Percentiles rank a stretch among this genome's conserved stretches.
Evolutionary conservation across 2,888 invertebrate species (phyloP).

Genomic region (Habrosyne pyritoides): DNA sequence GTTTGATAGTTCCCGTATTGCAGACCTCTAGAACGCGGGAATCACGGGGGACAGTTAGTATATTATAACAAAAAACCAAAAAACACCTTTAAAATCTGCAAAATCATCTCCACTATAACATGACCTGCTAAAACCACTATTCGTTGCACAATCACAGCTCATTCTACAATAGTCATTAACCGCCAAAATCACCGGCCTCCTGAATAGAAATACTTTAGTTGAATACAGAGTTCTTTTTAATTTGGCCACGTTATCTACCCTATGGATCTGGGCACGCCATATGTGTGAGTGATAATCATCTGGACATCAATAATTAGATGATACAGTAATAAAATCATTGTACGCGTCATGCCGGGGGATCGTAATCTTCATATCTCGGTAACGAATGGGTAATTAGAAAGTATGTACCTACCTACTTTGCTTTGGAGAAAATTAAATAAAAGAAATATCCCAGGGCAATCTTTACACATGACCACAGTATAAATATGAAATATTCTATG

Average conservation of each 20-base stretch:
- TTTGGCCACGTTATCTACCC: slow-evolving; percentile 51
- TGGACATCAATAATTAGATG: slow-evolving; percentile 70
- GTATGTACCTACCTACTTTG: background rate
- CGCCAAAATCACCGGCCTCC: slow-evolving; percentile 15
- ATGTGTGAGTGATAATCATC: slow-evolving; percentile 67
- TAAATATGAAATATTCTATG: too few relatives aligned
- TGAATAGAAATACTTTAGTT: background rate
- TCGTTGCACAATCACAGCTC: background rate
- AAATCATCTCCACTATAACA: background rate
- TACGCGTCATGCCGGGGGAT: slow-evolving; percentile 42
- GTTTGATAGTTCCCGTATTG: too few relatives aligned
- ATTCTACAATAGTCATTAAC: background rate
- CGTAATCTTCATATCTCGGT: slow-evolving; percentile 49
- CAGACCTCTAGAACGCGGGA: too few relatives aligned
- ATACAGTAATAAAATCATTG: slow-evolving; percentile 76
- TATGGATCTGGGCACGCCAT: slow-evolving; percentile 55
- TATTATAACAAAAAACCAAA: background rate
- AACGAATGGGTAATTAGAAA: slow-evolving; percentile 34
- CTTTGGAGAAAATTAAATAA: background rate
- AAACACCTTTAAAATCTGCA: background rate
- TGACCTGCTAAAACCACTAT: background rate
- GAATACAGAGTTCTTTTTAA: slow-evolving; percentile 15
- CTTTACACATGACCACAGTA: too few relatives aligned
- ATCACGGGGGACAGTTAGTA: too few relatives aligned
- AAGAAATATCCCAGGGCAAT: too few relatives aligned